Evolutionary conservation across 2,888 invertebrate genomes (phyloP).

Genomic region (Coronaproctus castanopsis): DNA sequence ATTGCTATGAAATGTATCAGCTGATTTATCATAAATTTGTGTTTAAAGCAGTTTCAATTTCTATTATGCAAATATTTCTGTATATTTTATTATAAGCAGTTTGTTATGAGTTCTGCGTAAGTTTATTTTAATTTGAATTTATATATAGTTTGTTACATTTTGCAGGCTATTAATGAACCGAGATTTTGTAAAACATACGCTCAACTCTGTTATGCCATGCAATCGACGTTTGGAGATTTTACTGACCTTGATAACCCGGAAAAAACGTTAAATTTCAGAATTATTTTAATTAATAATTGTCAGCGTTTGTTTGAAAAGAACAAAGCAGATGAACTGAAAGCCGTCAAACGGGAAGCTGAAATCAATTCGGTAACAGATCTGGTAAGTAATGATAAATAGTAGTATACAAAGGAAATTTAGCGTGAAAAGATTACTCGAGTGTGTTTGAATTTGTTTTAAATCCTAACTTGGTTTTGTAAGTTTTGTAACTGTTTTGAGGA

Average conservation of each 20-base stretch:
- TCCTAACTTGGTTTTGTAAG: too few relatives aligned
- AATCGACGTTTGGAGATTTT: constrained; percentile 37
- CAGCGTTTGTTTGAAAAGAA: constrained; percentile 77
- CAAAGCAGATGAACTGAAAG: constrained; percentile 43
- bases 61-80: too few relatives aligned
- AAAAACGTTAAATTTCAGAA: constrained; percentile 39
- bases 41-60: too few relatives aligned
- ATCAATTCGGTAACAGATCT: constrained; percentile 35
- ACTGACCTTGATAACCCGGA: constrained; percentile 28
- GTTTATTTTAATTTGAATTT: background rate
- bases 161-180: constrained; percentile 72
- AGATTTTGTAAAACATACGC: constrained; percentile 85
- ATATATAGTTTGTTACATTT: constrained; percentile 14
- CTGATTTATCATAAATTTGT: background rate
- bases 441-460: too few relatives aligned
- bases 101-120: background rate
- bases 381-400: too few relatives aligned
- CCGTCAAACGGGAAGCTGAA: constrained; percentile 31
- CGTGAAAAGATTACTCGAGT: background rate
- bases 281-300: constrained; percentile 60
- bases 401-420: background rate
- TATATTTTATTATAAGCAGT: too few relatives aligned
- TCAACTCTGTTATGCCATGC: constrained; percentile 54
- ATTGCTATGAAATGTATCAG: background rate
- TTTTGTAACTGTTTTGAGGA: too few relatives aligned